Conservation (phyloP, 2,113 vertebrate genomes). For the Tenrec ecaudatus region DNA sequence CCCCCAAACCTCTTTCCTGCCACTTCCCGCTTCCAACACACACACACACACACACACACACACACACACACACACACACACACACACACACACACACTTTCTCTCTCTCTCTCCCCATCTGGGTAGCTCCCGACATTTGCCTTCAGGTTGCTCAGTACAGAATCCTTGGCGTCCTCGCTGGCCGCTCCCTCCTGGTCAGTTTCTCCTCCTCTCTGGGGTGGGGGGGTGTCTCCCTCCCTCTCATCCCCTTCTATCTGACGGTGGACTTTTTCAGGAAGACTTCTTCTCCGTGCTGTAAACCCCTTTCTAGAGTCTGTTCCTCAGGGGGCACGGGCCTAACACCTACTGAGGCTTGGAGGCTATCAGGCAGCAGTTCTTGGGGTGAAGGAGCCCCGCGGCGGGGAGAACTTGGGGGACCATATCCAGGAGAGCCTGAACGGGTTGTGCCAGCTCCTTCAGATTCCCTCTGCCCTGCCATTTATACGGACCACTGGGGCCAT, state of each 20-base stretch:
- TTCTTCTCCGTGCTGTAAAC: background rate
- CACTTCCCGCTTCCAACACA: rapidly evolving
- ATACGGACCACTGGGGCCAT: background rate
- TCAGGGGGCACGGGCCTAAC: no score
- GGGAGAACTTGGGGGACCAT: background rate
- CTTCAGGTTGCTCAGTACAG: background rate
- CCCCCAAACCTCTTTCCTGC: background rate
- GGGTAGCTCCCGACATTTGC: no score
- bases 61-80: no score
- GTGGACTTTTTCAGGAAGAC: background rate
- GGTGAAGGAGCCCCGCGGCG: no score
- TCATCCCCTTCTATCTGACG: background rate
- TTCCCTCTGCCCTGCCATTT: no score
- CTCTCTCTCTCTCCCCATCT: background rate
- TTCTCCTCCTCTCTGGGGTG: background rate
- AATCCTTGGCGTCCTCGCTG: no score
- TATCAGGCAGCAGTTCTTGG: no score
- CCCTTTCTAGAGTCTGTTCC: background rate
- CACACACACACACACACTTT: no score
- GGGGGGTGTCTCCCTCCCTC: background rate
- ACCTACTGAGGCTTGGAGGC: no score
- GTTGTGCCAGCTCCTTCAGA: no score
- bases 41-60: no score
- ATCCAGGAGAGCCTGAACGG: background rate
- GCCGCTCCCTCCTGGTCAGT: background rate